Base-by-base conservation (phyloP, 2,888 invertebrate genomes). In the Gnatocerus cornutus region DNA sequence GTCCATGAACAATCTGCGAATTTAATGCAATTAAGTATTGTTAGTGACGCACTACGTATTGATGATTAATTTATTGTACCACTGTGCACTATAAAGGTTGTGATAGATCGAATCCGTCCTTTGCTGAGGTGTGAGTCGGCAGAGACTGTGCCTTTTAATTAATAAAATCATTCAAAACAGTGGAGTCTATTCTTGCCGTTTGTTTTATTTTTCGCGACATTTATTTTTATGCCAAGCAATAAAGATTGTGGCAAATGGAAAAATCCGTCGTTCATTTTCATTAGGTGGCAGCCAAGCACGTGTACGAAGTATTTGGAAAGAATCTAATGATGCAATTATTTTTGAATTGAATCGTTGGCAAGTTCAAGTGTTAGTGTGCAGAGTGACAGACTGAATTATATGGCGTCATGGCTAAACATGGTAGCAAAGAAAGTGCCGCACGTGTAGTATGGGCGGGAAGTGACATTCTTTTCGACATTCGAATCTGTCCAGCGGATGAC, bases 1-100 rank as follows among this genome's bases (percentile, higher is more conserved):
- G 81, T 92, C 93, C 33, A 90, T 93, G 74, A 89, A 88, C 77
- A 92, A 93, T 85, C 87, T 95, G 75, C 88, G 94, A 6, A 41
- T 41, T 41, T 41, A 41, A 41, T 12, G 41, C 12, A 41, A 41
- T 41, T 41, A 43, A 43, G 30, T 13, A 2, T 48, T 33, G 39
- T 29, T 6, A 12, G 9, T 16, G 33, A 39, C 30, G 16, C 27
- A 10, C 33, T 29, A 7, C 29, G 27, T 27, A 8, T 9, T 53
- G 8, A 1, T 12, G n/a, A n/a, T 41, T 41, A 13, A 41, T 41
- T 41, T 41, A 41, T 41, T 41, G 41, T 41, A 6, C 12, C n/a
- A 13, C 6, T n/a, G 41, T 41, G 55, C 16, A 55, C 37, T 33
- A 50, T 50, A 50, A 30, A 52, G 13, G 27, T 58, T 21, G 56